phyloP scores from a whole-genome alignment of 2,797 vertebrate genomes.

The Coracias cyanogaster region DNA sequence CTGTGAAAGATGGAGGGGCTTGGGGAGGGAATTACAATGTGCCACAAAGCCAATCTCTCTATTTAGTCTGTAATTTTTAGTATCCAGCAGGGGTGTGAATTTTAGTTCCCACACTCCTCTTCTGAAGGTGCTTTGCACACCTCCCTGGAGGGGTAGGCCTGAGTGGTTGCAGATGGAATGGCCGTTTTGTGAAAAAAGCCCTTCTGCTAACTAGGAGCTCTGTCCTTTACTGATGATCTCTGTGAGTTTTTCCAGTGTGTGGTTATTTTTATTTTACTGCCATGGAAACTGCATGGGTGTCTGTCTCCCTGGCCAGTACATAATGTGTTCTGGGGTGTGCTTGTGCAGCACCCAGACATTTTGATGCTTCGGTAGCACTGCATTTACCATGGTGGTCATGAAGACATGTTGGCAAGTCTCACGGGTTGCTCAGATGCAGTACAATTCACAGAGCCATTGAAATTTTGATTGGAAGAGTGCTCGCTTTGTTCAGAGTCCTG shows the following conservation, averaged over 20 bases:
- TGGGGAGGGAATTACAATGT: background rate
- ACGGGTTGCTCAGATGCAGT: background rate
- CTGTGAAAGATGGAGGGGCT: background rate
- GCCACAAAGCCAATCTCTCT: background rate
- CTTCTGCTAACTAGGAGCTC: background rate
- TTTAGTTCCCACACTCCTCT: background rate
- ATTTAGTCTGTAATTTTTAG: slow-evolving; percentile 11
- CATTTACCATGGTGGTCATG: background rate
- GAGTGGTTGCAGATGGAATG: background rate
- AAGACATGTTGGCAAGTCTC: background rate
- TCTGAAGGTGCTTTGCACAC: background rate
- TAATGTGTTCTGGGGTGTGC: background rate
- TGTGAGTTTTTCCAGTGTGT: background rate
- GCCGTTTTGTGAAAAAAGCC: background rate
- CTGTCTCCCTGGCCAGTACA: background rate
- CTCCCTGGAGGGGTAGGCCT: background rate
- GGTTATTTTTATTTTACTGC: background rate
- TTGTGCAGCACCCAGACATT: background rate
- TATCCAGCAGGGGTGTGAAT: background rate
- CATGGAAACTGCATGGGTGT: background rate
- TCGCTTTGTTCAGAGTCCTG: background rate
- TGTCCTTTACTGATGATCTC: background rate
- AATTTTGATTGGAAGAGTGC: background rate
- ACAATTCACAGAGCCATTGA: background rate
- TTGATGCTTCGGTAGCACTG: background rate